These are phyloP conservation scores for Drosophila setosimentum DNA, from an alignment of 2,888 invertebrate genomes.

Conservation along the genomic window DNA sequence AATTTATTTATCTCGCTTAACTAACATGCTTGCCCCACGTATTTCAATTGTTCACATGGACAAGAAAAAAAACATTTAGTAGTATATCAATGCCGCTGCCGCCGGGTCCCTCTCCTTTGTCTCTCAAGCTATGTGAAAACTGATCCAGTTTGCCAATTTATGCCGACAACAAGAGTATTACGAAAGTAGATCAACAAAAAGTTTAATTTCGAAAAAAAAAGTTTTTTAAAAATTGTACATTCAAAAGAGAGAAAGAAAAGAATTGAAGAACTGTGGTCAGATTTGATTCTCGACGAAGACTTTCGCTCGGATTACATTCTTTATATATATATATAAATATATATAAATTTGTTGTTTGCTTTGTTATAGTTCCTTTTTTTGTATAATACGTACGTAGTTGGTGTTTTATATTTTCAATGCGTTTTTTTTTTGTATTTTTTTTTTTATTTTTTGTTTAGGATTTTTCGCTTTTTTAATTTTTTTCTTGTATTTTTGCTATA, in stretches of 20 bases:
- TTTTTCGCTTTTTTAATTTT: slow-evolving; percentile 37
- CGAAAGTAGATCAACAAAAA: slow-evolving; percentile 51
- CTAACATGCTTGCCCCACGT: slow-evolving; percentile 37
- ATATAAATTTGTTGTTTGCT: slow-evolving; percentile 40
- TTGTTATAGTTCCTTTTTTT: slow-evolving; percentile 24
- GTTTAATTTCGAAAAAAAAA: slow-evolving; percentile 37
- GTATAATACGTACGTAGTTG: slow-evolving; percentile 69
- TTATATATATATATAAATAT: slow-evolving; percentile 15
- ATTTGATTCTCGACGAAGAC: slow-evolving; percentile 43
- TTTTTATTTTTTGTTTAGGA: slow-evolving; percentile 21
- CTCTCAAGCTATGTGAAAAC: slow-evolving; percentile 19
- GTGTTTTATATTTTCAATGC: slow-evolving; percentile 58
- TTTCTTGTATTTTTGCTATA: slow-evolving; percentile 62
- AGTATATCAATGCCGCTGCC: slow-evolving; percentile 29
- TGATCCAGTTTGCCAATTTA: slow-evolving; percentile 18
- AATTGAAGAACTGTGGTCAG: slow-evolving; percentile 27
- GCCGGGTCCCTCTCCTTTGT: slow-evolving; percentile 18
- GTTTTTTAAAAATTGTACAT: slow-evolving; percentile 13
- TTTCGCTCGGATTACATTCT: slow-evolving; percentile 36
- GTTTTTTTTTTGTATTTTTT: slow-evolving; percentile 31
- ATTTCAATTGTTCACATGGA: slow-evolving; percentile 31
- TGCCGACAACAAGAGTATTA: slow-evolving; percentile 42
- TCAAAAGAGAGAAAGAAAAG: slow-evolving; percentile 24
- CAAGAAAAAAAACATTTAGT: slow-evolving; percentile 10
- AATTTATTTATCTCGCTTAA: slow-evolving; percentile 28